phyloP scores from a whole-genome alignment of 2,797 vertebrate species.

The Pseudomugil gertrudae region DNA sequence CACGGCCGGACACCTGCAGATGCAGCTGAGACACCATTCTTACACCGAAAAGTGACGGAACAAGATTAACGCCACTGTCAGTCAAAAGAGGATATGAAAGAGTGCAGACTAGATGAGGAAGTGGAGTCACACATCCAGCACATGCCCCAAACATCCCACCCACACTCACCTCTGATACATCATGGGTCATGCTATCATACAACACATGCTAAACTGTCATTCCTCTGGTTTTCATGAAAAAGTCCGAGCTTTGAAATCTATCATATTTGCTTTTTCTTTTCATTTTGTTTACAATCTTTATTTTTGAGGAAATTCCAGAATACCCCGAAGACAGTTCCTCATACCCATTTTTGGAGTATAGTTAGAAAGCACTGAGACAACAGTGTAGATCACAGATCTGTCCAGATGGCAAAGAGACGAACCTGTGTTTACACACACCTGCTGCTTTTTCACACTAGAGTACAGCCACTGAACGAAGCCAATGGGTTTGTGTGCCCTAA shows the following conservation, averaged over 20 bases:
- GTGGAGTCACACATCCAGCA: constrained; percentile 79
- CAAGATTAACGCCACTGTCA: constrained; percentile 42
- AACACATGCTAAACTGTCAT: constrained; percentile 62
- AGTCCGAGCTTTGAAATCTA: constrained; percentile 8
- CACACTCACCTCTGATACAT: constrained; percentile 68
- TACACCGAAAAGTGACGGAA: constrained; percentile 27
- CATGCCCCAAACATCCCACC: constrained; percentile 69
- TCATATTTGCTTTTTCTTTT: background rate
- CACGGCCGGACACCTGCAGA: constrained; percentile 41
- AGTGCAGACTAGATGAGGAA: constrained; percentile 71
- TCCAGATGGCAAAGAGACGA: constrained; percentile 67
- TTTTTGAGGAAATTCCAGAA: constrained; percentile 23
- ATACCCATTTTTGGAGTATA: constrained; percentile 8
- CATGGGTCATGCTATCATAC: constrained; percentile 74
- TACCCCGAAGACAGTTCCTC: constrained; percentile 21
- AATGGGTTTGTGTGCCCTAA: constrained; percentile 16
- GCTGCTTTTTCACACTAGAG: constrained; percentile 68
- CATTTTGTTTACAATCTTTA: background rate
- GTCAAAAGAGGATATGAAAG: constrained; percentile 79
- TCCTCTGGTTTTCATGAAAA: constrained; percentile 50
- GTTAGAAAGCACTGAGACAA: constrained; percentile 32
- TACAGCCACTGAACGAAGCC: constrained; percentile 48
- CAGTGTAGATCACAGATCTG: constrained; percentile 37
- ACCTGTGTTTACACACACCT: constrained; percentile 72
- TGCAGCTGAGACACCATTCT: constrained; percentile 27